Evolutionary conservation across 2,797 vertebrate species (phyloP).

Genomic region (Novumbra hubbsi): DNA sequence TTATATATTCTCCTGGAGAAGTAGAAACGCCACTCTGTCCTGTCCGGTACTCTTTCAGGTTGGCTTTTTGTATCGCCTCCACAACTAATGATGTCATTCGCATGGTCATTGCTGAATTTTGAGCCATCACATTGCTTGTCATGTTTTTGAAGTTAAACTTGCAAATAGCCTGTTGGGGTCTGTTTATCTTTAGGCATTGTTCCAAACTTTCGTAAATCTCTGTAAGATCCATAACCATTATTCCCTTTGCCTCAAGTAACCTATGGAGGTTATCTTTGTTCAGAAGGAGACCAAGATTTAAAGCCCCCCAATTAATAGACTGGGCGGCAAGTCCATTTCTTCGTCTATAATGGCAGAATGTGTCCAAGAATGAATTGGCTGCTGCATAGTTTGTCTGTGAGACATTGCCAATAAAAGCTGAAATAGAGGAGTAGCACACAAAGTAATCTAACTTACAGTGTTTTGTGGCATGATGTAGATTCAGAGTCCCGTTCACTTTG

Average conservation of each 20-base stretch:
- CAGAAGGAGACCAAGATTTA: conserved; percentile 81
- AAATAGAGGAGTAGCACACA: conserved; percentile 85
- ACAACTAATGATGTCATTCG: conserved; percentile 59
- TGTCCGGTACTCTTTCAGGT: conserved; percentile 17
- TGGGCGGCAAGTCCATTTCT: conserved; percentile 79
- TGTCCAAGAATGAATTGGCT: conserved; percentile 84
- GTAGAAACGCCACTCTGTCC: conserved; percentile 21
- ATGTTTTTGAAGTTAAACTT: conserved; percentile 77
- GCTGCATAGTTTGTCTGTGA: conserved; percentile 85
- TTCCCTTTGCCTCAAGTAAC: conserved; percentile 78
- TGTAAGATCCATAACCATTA: conserved; percentile 71
- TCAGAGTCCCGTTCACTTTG: conserved; percentile 82
- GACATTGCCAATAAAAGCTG: conserved; percentile 81
- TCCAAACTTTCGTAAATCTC: conserved; percentile 79
- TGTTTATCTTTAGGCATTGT: conserved; percentile 75
- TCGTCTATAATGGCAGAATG: conserved; percentile 82
- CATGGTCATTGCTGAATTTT: conserved; percentile 60
- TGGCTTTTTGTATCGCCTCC: conserved; percentile 55
- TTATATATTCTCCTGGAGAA: conserved; percentile 69
- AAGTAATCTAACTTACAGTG: conserved; percentile 80
- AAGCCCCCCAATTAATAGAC: conserved; percentile 84
- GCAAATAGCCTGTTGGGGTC: conserved; percentile 74
- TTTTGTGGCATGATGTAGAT: conserved; percentile 79
- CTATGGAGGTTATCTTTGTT: conserved; percentile 74
- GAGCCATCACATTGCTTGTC: conserved; percentile 58